Percentiles rank a stretch among this genome's conserved stretches.
These are phyloP conservation scores for Salminus brasiliensis DNA, from an alignment of 2,113 vertebrate species.

Conservation along the genomic window DNA sequence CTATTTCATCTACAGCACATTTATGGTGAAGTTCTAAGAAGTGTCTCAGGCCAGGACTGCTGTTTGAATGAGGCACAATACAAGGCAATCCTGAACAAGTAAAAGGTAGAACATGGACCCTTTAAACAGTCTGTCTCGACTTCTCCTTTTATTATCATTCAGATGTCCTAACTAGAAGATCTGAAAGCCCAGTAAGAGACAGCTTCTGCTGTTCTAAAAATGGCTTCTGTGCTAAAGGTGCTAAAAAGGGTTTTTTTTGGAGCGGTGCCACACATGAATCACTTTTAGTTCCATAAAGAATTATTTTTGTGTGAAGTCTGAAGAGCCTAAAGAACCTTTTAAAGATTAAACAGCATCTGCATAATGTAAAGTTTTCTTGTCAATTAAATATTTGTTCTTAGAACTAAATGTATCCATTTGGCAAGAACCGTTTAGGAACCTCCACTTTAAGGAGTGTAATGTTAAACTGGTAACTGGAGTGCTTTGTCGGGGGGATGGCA, in stretches of 20 bases:
- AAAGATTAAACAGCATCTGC: not conserved
- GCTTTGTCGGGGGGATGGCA: conserved; percentile 11
- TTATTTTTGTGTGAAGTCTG: not conserved
- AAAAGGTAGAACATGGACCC: not conserved
- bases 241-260: not conserved
- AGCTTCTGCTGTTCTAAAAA: conserved; percentile 12
- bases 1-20: no score
- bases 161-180: not conserved
- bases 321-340: not conserved
- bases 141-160: not conserved
- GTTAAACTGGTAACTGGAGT: conserved; percentile 10
- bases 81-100: not conserved
- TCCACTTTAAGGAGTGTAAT: not conserved
- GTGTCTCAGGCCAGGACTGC: no score
- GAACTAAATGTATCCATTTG: not conserved
- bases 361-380: not conserved
- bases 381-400: not conserved
- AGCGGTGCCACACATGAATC: not conserved
- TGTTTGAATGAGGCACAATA: no score
- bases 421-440: not conserved
- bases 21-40: no score
- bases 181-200: not conserved
- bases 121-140: not conserved
- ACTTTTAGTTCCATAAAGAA: not conserved
- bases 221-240: not conserved